A percentile compares a stretch with the other conserved stretches of the same genome.
Conservation (phyloP, 30 jellyfish, hydroid and myxozoan genomes). For the Cassiopea andromeda region DNA sequence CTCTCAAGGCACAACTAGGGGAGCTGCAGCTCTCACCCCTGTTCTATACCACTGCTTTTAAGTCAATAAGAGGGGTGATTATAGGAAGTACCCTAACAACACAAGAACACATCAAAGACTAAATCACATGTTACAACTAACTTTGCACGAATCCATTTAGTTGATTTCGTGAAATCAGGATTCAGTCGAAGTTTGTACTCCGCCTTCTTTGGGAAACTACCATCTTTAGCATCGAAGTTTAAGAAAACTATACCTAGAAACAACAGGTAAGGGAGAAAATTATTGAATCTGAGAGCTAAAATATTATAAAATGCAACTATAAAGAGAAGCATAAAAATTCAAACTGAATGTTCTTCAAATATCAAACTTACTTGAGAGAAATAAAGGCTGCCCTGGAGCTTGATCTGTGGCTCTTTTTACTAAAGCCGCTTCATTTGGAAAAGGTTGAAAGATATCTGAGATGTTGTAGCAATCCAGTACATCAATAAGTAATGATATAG, state of each 20-base stretch:
- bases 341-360: too few species aligned
- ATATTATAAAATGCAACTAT: neutral
- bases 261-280: neutral
- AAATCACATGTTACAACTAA: neutral
- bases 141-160: constrained; percentile 58
- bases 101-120: too few species aligned
- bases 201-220: constrained; percentile 79
- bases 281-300: too few species aligned
- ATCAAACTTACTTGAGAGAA: constrained; percentile 73
- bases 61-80: too few species aligned
- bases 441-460: constrained; percentile 60
- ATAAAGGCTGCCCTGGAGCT: constrained; percentile 67
- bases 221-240: constrained; percentile 78
- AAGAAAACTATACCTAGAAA: constrained; percentile 81
- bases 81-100: too few species aligned
- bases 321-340: too few species aligned
- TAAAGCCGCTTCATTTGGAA: constrained; percentile 66
- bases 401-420: constrained; percentile 75
- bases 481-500: constrained; percentile 30
- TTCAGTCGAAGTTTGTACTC: constrained; percentile 83
- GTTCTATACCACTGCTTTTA: too few species aligned
- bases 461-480: constrained; percentile 71
- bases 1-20: too few species aligned
- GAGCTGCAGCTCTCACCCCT: too few species aligned
- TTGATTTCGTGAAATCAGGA: constrained; percentile 84